Conservation (phyloP, 2,113 vertebrate genomes). For the Microtus oregoni region DNA sequence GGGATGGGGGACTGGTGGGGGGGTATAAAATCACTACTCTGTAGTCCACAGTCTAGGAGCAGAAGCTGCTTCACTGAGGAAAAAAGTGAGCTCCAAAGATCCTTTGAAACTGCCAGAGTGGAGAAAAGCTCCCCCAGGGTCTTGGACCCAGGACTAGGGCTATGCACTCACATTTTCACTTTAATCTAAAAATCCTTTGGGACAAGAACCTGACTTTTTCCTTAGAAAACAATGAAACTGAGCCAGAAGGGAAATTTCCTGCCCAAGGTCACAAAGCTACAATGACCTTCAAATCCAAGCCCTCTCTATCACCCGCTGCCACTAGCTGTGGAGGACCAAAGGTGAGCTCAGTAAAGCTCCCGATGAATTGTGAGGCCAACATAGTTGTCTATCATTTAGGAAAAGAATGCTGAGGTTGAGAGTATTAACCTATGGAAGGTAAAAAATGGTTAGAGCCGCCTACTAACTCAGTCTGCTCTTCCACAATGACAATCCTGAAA, state of each 20-base stretch:
- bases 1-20: too few species aligned
- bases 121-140: not conserved
- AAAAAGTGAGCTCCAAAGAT: not conserved
- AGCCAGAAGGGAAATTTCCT: slow-evolving; percentile 7
- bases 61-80: not conserved
- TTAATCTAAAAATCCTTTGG: not conserved
- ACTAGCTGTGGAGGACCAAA: not conserved
- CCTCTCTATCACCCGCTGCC: not conserved
- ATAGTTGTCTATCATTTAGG: not conserved
- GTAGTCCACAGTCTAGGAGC: not conserved
- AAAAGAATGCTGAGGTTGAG: not conserved
- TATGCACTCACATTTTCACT: not conserved
- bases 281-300: slow-evolving; percentile 24
- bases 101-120: not conserved
- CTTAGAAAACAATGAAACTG: slow-evolving; percentile 48
- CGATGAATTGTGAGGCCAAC: not conserved
- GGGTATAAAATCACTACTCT: not conserved
- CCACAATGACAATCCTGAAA: not conserved
- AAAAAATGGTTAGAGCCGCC: not conserved
- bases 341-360: not conserved
- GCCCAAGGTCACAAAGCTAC: slow-evolving; percentile 28
- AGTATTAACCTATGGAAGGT: slow-evolving; percentile 1
- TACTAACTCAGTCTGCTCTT: not conserved
- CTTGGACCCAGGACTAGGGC: not conserved
- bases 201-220: not conserved